Evolutionary conservation across 2,888 invertebrate species (phyloP), one percentile per base, ranked within the genome.

Genomic region (Phanerotoma sp.): DNA sequence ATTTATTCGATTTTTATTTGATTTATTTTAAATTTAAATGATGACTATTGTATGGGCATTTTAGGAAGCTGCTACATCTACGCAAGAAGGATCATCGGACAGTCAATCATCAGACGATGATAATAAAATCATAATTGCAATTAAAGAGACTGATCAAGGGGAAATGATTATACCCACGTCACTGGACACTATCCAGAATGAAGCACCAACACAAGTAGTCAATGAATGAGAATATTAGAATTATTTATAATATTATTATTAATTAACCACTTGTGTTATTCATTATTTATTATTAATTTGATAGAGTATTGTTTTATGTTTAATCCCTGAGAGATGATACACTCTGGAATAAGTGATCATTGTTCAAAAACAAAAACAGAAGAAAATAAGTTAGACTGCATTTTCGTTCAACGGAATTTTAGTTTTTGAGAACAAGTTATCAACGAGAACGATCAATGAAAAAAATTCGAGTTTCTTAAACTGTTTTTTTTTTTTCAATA

Each of bases 101-200:
- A 87, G 87, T 56, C 83, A 84, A 50, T 84, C 84, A 69, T 88
- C 88, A 61, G 85, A 84, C 62, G 88, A 88, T 64, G 87, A 88
- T 64, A n/a, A n/a, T n/a, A 88, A 89, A 73, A 88, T 89, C 84
- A 88, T 89, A 82, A 83, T 88, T 5, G 86, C 87, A 5, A 85
- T 88, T 46, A 86, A 85, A 4, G 85, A 86, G 1, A 79, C 78
- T 9, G 86, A 85, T 50, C 80, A 75, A 10, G 79, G 82, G 1
- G 84, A 80, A 1, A 70, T 75, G 21, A 62, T 76, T 20, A 66
- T 76, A 10, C 20, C 68, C 4, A 74, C 73, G 25, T 67, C 66
- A 20, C 65, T 77, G 5, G 75, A 75, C 0, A 65, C 65, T 2
- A 65, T 70, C 32, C 74, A 76, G 37, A 66, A 56, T 45, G 72